phyloP scores from a whole-genome alignment of 2,888 invertebrate genomes.

The Aspidiotus rigidus region DNA sequence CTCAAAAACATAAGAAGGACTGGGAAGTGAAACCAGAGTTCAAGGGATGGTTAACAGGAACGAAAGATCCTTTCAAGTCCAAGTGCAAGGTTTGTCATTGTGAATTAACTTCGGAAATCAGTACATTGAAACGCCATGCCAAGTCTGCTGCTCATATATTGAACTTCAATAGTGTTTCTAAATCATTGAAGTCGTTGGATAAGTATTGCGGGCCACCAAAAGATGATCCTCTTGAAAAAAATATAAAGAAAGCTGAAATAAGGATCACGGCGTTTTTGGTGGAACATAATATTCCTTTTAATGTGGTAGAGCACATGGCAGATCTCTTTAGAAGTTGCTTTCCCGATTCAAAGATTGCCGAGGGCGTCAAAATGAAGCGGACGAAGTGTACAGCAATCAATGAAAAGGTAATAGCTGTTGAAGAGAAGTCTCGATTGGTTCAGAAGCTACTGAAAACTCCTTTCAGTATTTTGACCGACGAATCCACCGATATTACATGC shows the following conservation, averaged over 20 bases:
- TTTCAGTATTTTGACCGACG: constrained; percentile 38
- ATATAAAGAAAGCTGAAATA: constrained; percentile 36
- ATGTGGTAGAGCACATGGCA: constrained; percentile 35
- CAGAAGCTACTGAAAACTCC: constrained; percentile 34
- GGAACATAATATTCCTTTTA: constrained; percentile 37
- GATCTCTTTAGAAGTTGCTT: constrained; percentile 35
- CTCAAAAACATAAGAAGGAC: constrained; percentile 9
- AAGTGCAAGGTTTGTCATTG: constrained; percentile 3
- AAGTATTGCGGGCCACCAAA: background rate
- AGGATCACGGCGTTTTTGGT: constrained; percentile 37
- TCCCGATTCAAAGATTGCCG: constrained; percentile 36
- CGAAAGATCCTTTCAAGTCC: background rate
- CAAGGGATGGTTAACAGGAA: constrained; percentile 3
- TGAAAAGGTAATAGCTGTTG: constrained; percentile 39
- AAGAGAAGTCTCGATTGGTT: constrained; percentile 38
- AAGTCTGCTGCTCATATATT: background rate
- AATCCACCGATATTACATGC: constrained; percentile 39
- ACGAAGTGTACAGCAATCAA: constrained; percentile 36
- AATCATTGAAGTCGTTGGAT: background rate
- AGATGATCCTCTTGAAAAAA: background rate
- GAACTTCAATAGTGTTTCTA: background rate
- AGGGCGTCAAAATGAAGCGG: constrained; percentile 34
- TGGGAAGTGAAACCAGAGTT: constrained; percentile 1
- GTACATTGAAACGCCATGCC: constrained; percentile 2
- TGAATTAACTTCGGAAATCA: background rate